Percentiles rank a stretch among this genome's conserved stretches.
These are phyloP conservation scores for Malachius bipustulatus DNA, from an alignment of 2,888 invertebrate genomes.

Conservation along the genomic window DNA sequence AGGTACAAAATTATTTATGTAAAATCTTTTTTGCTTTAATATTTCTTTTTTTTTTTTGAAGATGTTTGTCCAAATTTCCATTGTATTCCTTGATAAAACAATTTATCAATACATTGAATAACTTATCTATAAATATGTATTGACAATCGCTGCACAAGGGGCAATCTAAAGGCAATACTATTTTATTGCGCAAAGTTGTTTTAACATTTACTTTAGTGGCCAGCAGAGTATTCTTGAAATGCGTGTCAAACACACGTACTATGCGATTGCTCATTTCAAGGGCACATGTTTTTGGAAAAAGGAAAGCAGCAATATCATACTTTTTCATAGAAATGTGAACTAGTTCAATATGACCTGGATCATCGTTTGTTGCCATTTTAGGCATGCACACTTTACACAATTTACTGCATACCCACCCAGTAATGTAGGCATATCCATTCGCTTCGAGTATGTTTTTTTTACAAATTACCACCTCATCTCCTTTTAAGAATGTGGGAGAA, in stretches of 20 bases:
- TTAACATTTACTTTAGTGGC: not conserved
- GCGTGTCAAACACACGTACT: conserved; percentile 1
- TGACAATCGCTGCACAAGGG: too few species aligned
- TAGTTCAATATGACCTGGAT: not conserved
- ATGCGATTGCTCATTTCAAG: not conserved
- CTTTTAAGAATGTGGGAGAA: not conserved
- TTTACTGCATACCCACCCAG: conserved; percentile 3
- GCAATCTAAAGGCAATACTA: conserved; percentile 3
- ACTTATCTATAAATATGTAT: too few species aligned
- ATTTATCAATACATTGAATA: too few species aligned
- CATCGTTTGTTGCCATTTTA: not conserved
- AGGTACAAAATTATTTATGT: too few species aligned
- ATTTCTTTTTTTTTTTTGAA: too few species aligned
- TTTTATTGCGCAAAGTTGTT: conserved; percentile 1
- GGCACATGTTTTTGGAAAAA: conserved; percentile 1
- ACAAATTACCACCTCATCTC: conserved; percentile 2
- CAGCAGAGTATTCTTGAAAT: conserved; percentile 1
- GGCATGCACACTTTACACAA: conserved; percentile 2
- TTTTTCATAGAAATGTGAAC: conserved; percentile 1
- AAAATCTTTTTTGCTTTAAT: too few species aligned
- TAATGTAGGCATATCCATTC: conserved; percentile 2
- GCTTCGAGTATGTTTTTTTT: not conserved
- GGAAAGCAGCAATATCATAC: conserved; percentile 1
- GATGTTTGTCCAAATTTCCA: too few species aligned
- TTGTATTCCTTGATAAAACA: too few species aligned